phyloP scores from a whole-genome alignment of 1,140 invertebrate species.

The Lepidurus apus region DNA sequence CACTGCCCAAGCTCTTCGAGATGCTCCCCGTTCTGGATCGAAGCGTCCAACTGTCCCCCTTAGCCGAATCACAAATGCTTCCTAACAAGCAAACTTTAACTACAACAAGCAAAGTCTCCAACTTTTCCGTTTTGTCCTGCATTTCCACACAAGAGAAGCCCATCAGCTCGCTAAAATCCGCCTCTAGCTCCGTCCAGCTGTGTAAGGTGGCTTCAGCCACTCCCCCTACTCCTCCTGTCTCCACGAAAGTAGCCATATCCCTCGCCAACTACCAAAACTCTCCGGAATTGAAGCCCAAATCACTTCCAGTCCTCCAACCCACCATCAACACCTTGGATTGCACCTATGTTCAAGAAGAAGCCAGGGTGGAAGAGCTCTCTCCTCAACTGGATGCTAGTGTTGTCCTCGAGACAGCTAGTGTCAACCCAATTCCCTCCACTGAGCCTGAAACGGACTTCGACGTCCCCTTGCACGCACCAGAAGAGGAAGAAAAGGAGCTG shows the following conservation, averaged over 20 bases:
- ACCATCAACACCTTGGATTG: neutral
- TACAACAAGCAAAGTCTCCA: neutral
- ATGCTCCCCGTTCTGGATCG: neutral
- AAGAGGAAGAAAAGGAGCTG: neutral
- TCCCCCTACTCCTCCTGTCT: neutral
- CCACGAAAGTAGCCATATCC: neutral
- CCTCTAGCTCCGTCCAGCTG: neutral
- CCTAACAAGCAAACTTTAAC: neutral
- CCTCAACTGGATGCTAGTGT: neutral
- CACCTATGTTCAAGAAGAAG: neutral
- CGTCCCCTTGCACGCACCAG: neutral
- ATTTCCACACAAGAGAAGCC: neutral
- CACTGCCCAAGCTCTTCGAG: neutral
- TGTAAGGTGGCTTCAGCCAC: neutral
- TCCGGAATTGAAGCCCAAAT: neutral
- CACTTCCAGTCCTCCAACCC: neutral
- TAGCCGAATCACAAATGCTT: slow-evolving; percentile 2
- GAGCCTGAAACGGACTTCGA: neutral
- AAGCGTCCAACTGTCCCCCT: slow-evolving; percentile 1
- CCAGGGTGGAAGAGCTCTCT: neutral
- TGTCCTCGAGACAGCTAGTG: neutral
- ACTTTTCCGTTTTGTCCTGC: neutral
- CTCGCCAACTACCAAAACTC: neutral
- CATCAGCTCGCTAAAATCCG: neutral
- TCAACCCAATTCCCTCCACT: neutral